Evolutionary conservation across 2,113 vertebrate genomes (phyloP).

Genomic region (Athene cunicularia): DNA sequence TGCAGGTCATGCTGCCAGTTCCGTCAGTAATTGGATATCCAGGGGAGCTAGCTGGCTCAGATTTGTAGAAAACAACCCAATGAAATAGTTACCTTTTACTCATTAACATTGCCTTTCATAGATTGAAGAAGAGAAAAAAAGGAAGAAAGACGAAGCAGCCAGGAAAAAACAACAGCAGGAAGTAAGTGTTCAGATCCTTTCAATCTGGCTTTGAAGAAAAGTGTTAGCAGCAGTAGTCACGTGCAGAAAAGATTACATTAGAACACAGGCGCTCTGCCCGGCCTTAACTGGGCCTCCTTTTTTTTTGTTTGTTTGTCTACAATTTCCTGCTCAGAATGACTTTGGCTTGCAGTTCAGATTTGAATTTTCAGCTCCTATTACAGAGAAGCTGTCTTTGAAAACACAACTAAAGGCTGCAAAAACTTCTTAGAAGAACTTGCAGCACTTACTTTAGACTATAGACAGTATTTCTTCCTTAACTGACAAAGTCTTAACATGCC

Average conservation of each 20-base stretch:
- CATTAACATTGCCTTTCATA: constrained; percentile 53
- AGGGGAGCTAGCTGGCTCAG: not conserved
- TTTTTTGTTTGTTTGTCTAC: not conserved
- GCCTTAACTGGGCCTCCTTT: not conserved
- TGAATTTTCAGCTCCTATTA: not conserved
- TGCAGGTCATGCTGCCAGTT: not conserved
- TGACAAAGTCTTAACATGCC: not conserved
- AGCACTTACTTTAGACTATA: not conserved
- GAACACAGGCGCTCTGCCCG: not conserved
- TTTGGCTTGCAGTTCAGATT: not conserved
- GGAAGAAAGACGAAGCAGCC: constrained; percentile 90
- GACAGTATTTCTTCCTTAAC: not conserved
- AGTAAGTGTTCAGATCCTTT: constrained; percentile 68
- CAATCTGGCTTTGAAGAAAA: not conserved
- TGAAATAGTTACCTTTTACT: not conserved
- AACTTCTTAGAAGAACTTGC: not conserved
- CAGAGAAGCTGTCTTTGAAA: not conserved
- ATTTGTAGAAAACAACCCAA: not conserved
- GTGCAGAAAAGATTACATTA: not conserved
- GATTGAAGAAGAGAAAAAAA: constrained; percentile 92
- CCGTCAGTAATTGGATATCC: not conserved
- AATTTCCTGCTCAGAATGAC: not conserved
- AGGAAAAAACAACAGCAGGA: constrained; percentile 90
- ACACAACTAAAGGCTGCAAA: not conserved
- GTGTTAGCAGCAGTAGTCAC: not conserved